These are phyloP conservation scores for Gymnopithys bicolor DNA, from an alignment of 2,797 vertebrate species.

Conservation along the genomic window DNA sequence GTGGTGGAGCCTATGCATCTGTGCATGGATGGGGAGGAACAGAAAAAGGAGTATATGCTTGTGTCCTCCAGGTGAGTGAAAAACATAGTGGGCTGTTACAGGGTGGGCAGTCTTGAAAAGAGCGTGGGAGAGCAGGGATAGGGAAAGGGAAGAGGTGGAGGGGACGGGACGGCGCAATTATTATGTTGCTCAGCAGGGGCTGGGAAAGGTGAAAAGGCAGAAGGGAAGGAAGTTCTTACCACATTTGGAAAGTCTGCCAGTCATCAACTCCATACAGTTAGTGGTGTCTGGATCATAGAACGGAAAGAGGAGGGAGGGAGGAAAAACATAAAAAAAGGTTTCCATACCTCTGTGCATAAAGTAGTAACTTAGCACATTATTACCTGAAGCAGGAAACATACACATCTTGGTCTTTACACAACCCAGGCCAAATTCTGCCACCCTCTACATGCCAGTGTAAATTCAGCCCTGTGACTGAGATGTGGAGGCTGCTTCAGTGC, in stretches of 20 bases:
- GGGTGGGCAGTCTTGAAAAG: background rate
- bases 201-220: conserved; percentile 71
- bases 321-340: conserved; percentile 73
- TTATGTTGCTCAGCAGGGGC: conserved; percentile 63
- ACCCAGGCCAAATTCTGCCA: conserved; percentile 53
- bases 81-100: background rate
- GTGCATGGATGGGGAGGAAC: conserved; percentile 38
- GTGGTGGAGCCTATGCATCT: conserved; percentile 35
- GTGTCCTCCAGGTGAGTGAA: conserved; percentile 24
- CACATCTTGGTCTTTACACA: conserved; percentile 37
- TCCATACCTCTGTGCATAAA: conserved; percentile 72
- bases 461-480: background rate
- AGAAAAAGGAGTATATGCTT: background rate
- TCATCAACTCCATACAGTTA: conserved; percentile 88
- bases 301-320: conserved; percentile 78
- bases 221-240: conserved; percentile 87
- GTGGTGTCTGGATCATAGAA: conserved; percentile 89
- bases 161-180: conserved; percentile 21
- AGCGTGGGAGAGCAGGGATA: conserved; percentile 25
- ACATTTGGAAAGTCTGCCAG: conserved; percentile 91
- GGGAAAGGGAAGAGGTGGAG: conserved; percentile 23
- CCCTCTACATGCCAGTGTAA: background rate
- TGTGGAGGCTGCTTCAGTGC: background rate
- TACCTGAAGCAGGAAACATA: conserved; percentile 71
- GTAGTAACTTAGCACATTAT: conserved; percentile 70